Percentiles rank a stretch among this genome's conserved stretches.
phyloP scores from a whole-genome alignment of 92 coral and sea anemone species.

The Zoanthus sansibaricus region DNA sequence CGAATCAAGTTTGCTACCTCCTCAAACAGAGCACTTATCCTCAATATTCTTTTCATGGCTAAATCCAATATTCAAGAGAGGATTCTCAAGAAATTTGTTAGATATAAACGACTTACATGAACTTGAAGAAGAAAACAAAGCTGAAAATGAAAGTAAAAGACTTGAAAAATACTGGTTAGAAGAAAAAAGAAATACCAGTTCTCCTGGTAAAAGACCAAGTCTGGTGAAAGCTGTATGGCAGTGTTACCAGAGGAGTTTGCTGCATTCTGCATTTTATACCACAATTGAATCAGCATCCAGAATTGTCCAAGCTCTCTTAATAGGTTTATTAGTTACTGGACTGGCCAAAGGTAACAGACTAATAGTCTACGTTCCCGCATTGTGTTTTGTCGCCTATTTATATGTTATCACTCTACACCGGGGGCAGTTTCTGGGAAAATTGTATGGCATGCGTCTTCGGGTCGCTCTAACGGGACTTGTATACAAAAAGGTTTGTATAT shows the following conservation, averaged over 20 bases:
- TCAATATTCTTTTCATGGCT: slow-evolving; percentile 32
- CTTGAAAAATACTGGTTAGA: slow-evolving; percentile 18
- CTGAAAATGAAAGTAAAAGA: slow-evolving; percentile 32
- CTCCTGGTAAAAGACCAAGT: slow-evolving; percentile 9
- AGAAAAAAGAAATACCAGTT: neutral
- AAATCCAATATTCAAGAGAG: slow-evolving; percentile 37
- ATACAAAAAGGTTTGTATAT: slow-evolving; percentile 21
- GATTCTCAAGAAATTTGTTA: slow-evolving; percentile 20
- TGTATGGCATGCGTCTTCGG: slow-evolving; percentile 36
- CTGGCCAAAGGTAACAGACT: slow-evolving; percentile 12
- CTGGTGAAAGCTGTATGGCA: slow-evolving; percentile 28
- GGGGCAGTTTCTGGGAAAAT: slow-evolving; percentile 37
- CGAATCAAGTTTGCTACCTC: neutral
- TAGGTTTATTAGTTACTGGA: slow-evolving; percentile 34
- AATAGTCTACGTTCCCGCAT: slow-evolving; percentile 24
- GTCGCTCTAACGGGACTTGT: slow-evolving; percentile 42
- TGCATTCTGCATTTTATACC: slow-evolving; percentile 35
- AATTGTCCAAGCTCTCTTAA: slow-evolving; percentile 30
- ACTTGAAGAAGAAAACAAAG: slow-evolving; percentile 36
- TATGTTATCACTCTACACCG: slow-evolving; percentile 32
- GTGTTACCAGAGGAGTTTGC: slow-evolving; percentile 22
- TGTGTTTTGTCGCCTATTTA: slow-evolving; percentile 34
- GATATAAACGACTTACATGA: slow-evolving; percentile 23
- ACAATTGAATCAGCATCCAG: slow-evolving; percentile 34
- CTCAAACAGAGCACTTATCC: slow-evolving; percentile 9